phyloP scores from a whole-genome alignment of 1,140 invertebrate species.

The Euwallacea similis region DNA sequence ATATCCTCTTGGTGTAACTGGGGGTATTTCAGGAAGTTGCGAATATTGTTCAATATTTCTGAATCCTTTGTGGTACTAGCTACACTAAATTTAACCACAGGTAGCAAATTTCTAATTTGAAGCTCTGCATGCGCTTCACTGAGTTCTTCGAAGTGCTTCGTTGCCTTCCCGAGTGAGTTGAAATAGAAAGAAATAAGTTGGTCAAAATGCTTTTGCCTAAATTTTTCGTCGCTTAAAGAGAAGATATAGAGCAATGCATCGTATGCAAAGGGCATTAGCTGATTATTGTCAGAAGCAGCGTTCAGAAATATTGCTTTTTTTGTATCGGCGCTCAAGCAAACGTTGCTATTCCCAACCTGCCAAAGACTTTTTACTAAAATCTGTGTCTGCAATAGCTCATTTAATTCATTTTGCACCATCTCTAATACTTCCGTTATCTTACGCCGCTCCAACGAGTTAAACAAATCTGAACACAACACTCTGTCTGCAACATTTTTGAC shows the following conservation, averaged over 20 bases:
- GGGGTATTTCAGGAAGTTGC: slow-evolving; percentile 22
- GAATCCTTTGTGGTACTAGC: not conserved
- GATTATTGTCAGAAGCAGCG: not conserved
- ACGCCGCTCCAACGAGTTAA: not conserved
- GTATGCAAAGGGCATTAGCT: slow-evolving; percentile 17
- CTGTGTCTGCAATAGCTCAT: slow-evolving; percentile 8
- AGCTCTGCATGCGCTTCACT: not conserved
- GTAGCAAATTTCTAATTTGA: slow-evolving; percentile 12
- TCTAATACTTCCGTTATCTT: slow-evolving; percentile 1
- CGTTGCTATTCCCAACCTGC: not conserved
- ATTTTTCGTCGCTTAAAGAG: slow-evolving; percentile 20
- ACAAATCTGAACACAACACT: not conserved
- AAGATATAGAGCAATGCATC: slow-evolving; percentile 32
- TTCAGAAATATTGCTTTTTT: slow-evolving; percentile 9
- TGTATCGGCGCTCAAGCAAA: slow-evolving; percentile 2
- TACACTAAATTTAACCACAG: slow-evolving; percentile 1
- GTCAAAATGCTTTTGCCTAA: slow-evolving; percentile 27
- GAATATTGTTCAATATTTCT: slow-evolving; percentile 16
- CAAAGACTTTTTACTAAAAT: slow-evolving; percentile 15
- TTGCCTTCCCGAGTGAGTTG: not conserved
- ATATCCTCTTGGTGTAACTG: slow-evolving; percentile 28
- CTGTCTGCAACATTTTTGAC: not conserved
- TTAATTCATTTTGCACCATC: slow-evolving; percentile 9
- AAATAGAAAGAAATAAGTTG: slow-evolving; percentile 14
- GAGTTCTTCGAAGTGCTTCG: not conserved